phyloP scores from a whole-genome alignment of 2,888 invertebrate species.

The Ptychoptera albimana region DNA sequence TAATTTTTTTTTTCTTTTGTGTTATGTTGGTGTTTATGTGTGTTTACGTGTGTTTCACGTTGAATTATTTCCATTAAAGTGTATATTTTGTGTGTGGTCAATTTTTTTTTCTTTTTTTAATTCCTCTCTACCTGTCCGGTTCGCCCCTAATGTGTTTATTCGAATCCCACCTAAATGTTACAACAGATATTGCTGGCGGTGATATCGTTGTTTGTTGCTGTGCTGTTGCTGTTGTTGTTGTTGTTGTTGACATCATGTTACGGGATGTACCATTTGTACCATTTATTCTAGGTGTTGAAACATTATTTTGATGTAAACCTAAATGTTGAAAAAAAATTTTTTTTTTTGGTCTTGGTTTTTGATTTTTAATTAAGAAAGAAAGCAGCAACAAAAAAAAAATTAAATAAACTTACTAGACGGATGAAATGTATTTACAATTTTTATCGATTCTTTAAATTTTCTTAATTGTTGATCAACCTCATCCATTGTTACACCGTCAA shows the following conservation, averaged over 20 bases:
- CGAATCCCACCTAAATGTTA: slow-evolving; percentile 80
- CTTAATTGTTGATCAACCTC: slow-evolving; percentile 70
- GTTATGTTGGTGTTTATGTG: too few relatives aligned
- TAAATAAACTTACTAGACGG: slow-evolving; percentile 35
- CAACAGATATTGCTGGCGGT: slow-evolving; percentile 69
- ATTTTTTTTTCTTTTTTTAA: background rate
- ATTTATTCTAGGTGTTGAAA: slow-evolving; percentile 15
- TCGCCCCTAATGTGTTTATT: slow-evolving; percentile 36
- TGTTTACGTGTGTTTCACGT: too few relatives aligned
- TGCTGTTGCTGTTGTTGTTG: slow-evolving; percentile 24
- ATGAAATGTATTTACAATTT: slow-evolving; percentile 52
- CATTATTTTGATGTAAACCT: slow-evolving; percentile 14
- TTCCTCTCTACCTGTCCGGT: slow-evolving; percentile 31
- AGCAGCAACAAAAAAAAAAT: background rate
- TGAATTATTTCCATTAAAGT: too few relatives aligned
- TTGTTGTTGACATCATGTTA: slow-evolving; percentile 6
- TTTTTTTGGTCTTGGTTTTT: too few relatives aligned
- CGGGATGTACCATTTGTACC: slow-evolving; percentile 15
- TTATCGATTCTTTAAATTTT: slow-evolving; percentile 57
- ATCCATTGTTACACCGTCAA: slow-evolving; percentile 70
- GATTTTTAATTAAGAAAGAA: too few relatives aligned
- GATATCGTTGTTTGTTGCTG: slow-evolving; percentile 23
- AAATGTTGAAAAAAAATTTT: background rate
- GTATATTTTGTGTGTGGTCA: too few relatives aligned
- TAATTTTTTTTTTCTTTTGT: too few relatives aligned